Conservation (phyloP, 1,140 invertebrate species). For the Ceratitis capitata region DNA sequence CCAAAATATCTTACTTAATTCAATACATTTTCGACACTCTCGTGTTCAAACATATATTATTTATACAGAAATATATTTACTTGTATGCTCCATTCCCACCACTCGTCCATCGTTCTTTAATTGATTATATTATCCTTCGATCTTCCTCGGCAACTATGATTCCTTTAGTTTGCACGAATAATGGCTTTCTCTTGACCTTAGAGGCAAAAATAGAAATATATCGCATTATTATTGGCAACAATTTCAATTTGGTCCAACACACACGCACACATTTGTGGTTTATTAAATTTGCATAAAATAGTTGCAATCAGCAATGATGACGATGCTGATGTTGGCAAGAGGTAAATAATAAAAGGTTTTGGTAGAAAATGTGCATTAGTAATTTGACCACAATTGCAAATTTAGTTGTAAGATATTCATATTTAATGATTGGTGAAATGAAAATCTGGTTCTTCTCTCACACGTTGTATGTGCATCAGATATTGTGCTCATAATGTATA, state of each 20-base stretch:
- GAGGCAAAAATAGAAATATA: too few relatives aligned
- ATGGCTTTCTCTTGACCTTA: not conserved
- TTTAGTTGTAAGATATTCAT: not conserved
- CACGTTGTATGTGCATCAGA: not conserved
- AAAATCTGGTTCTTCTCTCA: not conserved
- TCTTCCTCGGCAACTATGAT: too few relatives aligned
- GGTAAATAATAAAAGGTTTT: conserved; percentile 3
- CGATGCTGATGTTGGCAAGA: too few relatives aligned
- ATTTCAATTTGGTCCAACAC: not conserved
- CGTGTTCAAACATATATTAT: not conserved
- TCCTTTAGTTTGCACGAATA: not conserved
- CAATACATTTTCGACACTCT: not conserved
- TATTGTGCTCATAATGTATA: not conserved
- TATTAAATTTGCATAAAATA: conserved; percentile 16
- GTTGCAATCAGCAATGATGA: not conserved
- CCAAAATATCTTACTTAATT: too few relatives aligned
- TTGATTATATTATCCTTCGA: too few relatives aligned
- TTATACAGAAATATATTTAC: not conserved
- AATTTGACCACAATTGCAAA: not conserved
- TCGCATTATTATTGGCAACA: not conserved
- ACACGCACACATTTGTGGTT: conserved; percentile 3
- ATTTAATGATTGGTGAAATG: not conserved
- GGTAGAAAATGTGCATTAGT: not conserved
- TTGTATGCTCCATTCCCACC: not conserved
- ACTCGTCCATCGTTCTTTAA: not conserved